Percentiles rank a stretch among this genome's conserved stretches.
Conservation (phyloP, 92 coral and sea anemone species). For the Palythoa grandis region DNA sequence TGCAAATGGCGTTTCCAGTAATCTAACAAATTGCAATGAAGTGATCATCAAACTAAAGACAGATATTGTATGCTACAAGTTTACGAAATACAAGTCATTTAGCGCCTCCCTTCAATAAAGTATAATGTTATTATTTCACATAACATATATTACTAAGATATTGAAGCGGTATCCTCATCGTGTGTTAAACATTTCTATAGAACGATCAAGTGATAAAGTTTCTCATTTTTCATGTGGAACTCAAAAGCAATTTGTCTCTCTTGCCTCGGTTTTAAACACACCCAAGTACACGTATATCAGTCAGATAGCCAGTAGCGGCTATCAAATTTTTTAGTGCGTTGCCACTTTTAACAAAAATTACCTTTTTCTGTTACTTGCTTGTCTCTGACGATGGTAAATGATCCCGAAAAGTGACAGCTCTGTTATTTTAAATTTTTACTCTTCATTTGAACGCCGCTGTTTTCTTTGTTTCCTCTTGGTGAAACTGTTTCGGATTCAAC, state of each 20-base stretch:
- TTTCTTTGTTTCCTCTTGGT: not conserved
- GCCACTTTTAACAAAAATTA: slow-evolving; percentile 12
- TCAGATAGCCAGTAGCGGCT: not conserved
- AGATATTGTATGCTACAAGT: too few species aligned
- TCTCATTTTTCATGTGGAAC: not conserved
- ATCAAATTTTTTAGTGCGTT: not conserved
- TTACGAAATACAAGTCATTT: too few species aligned
- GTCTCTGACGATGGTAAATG: not conserved
- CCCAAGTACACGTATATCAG: slow-evolving; percentile 30
- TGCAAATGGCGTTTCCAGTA: not conserved
- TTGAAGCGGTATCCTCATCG: too few species aligned
- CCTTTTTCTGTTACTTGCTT: slow-evolving; percentile 4
- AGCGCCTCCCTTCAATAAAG: too few species aligned
- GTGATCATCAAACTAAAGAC: not conserved
- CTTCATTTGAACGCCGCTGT: slow-evolving; percentile 48
- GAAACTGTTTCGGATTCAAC: slow-evolving; percentile 21
- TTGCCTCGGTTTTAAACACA: not conserved
- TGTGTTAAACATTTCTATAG: not conserved
- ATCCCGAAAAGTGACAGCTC: slow-evolving; percentile 5
- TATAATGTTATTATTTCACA: too few species aligned
- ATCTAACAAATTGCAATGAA: not conserved
- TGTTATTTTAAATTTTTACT: not conserved
- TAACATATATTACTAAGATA: too few species aligned
- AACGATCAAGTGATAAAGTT: not conserved
- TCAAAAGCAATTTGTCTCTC: not conserved